These are phyloP conservation scores for Littorina saxatilis DNA, from an alignment of 1,140 invertebrate species.

Conservation along the genomic window DNA sequence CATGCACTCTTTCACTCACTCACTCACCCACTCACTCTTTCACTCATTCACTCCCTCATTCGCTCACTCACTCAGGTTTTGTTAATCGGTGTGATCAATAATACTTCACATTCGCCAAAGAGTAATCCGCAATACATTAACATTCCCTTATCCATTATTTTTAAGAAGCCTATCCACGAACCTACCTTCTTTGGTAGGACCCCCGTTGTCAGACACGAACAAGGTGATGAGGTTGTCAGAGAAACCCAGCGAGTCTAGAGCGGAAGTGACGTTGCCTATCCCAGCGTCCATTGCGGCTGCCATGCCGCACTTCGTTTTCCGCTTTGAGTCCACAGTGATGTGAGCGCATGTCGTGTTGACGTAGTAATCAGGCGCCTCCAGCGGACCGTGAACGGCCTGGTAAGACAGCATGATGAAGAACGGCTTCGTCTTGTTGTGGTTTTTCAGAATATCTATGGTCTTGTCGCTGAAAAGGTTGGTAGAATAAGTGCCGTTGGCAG, in stretches of 20 bases:
- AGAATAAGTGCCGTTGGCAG: not conserved
- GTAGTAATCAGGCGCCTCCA: slow-evolving; percentile 71
- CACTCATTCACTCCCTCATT: too few species aligned
- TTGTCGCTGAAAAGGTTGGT: not conserved
- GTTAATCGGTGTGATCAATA: too few species aligned
- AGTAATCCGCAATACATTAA: too few species aligned
- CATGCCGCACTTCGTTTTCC: slow-evolving; percentile 47
- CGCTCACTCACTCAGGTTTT: too few species aligned
- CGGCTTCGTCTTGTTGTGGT: slow-evolving; percentile 24
- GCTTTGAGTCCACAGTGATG: not conserved
- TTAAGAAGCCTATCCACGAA: too few species aligned
- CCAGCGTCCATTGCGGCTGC: slow-evolving; percentile 59
- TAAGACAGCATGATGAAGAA: slow-evolving; percentile 58
- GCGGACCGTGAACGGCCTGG: slow-evolving; percentile 63
- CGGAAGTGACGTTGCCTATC: slow-evolving; percentile 53
- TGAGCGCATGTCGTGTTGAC: slow-evolving; percentile 28
- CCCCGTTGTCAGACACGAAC: not conserved
- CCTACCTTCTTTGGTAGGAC: not conserved
- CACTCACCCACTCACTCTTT: too few species aligned
- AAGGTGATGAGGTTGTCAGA: not conserved
- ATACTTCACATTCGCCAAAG: too few species aligned
- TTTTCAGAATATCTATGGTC: not conserved
- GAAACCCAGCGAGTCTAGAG: slow-evolving; percentile 27
- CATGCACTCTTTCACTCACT: too few species aligned
- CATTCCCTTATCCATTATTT: too few species aligned